Evolutionary conservation across 2,888 invertebrate species (phyloP), one percentile per base, ranked within the genome.

Genomic region (Acrobasis suavella): DNA sequence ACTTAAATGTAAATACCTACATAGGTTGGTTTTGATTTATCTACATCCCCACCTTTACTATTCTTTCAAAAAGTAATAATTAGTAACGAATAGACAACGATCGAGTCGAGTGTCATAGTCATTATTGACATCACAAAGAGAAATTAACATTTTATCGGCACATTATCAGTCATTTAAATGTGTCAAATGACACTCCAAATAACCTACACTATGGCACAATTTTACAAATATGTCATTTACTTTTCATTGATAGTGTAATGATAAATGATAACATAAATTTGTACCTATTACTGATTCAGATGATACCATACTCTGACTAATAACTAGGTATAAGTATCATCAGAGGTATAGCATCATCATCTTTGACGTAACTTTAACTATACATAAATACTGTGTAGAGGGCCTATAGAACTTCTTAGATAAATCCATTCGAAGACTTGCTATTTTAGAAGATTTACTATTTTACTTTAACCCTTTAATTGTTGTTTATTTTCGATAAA

Each of bases 121-220:
- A 14, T 46, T 46, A 12, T 46, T 51, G 50, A 51, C 50, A 51
- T 51, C 17, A 51, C 9, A 17, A 51, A 17, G 50, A 51, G 50
- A 51, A 22, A 51, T 51, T 51, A 22, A 16, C 9, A 17, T 49
- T 51, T 51, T 51, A 51, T 51, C 50, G 17, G 17, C 17, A 51
- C 55, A 17, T 52, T 42, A 58, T 54, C 32, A 16, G 46, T 46
- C 46, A 46, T n/a, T 46, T 46, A 46, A 12, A 46, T 46, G n/a
- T 46, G 14, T 46, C 46, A n/a, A 46, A 46, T 46, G 46, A 51
- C 50, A 17, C 17, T 50, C 8, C 9, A 3, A 50, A 50, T 17
- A 17, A 14, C n/a, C 2, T 22, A 22, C 22, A 22, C 22, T 2
- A 3, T 22, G 22, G 5, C 14, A 42, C 42, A 42, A 42, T 12